Evolutionary conservation across 2,113 vertebrate species (phyloP).

Genomic region (Mungos mungo): DNA sequence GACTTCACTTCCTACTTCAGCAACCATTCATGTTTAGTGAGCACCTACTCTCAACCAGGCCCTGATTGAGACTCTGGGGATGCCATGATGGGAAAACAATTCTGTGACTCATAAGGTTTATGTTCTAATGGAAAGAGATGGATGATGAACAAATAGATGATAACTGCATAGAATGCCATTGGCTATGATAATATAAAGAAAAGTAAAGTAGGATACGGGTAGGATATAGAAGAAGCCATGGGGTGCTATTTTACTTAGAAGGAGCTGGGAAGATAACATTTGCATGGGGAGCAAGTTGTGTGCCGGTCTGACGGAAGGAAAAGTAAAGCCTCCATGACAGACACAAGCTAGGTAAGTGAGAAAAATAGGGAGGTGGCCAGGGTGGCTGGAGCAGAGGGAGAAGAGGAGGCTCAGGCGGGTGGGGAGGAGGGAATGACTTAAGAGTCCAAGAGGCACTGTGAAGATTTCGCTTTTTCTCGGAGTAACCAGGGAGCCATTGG

Average conservation of each 20-base stretch:
- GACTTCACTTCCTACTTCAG: neutral
- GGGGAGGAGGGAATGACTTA: neutral
- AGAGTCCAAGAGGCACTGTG: neutral
- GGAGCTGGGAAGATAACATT: neutral
- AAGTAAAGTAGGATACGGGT: neutral
- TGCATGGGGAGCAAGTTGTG: neutral
- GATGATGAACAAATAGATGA: neutral
- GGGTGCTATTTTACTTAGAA: neutral
- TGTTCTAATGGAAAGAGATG: neutral
- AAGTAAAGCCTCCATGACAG: neutral
- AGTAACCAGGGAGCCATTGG: neutral
- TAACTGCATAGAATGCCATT: neutral
- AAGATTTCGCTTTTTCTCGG: neutral
- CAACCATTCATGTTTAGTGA: neutral
- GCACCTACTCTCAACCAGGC: neutral
- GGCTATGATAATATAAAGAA: neutral
- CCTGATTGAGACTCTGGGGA: neutral
- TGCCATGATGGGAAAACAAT: neutral
- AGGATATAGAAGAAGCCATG: neutral
- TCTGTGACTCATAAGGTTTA: no score
- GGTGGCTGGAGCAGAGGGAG: neutral
- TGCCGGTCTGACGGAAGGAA: neutral
- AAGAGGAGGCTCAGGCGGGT: neutral
- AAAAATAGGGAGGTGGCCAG: neutral
- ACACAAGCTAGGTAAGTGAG: neutral